Base-by-base conservation (phyloP, 2,113 vertebrate genomes). In the Symphodus melops region DNA sequence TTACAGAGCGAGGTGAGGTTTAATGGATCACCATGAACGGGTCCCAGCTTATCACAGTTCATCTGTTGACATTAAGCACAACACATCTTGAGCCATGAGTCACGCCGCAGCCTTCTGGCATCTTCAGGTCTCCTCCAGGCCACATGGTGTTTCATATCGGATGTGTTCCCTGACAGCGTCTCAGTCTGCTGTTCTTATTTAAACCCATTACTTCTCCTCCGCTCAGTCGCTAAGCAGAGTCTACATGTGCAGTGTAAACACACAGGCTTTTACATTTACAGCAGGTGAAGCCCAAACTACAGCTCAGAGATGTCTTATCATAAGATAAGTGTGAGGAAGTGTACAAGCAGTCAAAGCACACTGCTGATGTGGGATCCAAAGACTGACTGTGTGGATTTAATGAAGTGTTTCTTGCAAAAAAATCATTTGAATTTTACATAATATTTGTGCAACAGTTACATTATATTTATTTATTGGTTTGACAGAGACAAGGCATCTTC, bases 171-270 rank as follows among this genome's bases (percentile, higher is more conserved):
- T 54, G 67, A n/a, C 25, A 14, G 37, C 12, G 17, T 67, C 53
- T 57, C 53, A 64, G 57, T 67, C 61, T 53, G 25, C 64, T 51
- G 73, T 60, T 21, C 67, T 54, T 51, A 74, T 65, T 66, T 19
- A 55, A 49, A 11, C 37, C 79, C 36, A 25, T 76, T 69, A 79
- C 66, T 62, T 37, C 64, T 67, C 16, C 68, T 39, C 65, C 14
- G 41, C 68, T 42, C 54, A 3, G 25, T 58, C 51, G 17, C 16
- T 4, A 59, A 19, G 19, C 46, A 54, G 10, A 59, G 36, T 39
- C 33, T 37, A n/a, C 46, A 54, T 51, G 42, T 8, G 20, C 41
- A 8, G 52, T 23, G 17, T 41, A 66, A 3, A 42, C 8, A 21
- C 28, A 11, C 28, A 20, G 46, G 49, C 12, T 37, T 42, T 9